A percentile compares a stretch with the other conserved stretches of the same genome.
These are phyloP conservation scores for Morpho deidamia DNA, from an alignment of 2,888 invertebrate species.

Conservation along the genomic window DNA sequence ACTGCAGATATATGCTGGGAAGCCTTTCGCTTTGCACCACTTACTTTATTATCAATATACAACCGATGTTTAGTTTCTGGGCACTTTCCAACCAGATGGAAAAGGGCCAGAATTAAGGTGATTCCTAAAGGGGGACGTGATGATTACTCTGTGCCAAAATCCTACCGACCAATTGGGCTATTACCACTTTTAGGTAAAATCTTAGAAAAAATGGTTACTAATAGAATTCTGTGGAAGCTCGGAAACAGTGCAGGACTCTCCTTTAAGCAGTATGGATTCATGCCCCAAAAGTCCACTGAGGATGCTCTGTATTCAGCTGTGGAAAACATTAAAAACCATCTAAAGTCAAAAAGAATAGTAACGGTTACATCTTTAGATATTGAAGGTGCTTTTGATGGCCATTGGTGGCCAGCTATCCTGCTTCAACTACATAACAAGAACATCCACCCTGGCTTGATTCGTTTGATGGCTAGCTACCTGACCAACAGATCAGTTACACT, in stretches of 20 bases:
- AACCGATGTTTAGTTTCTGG: background rate
- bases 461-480: background rate
- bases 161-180: constrained; percentile 7
- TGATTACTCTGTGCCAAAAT: background rate
- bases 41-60: background rate
- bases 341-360: background rate
- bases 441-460: background rate
- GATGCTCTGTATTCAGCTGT: background rate
- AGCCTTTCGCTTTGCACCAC: background rate
- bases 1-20: background rate
- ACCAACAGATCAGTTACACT: background rate
- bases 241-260: background rate
- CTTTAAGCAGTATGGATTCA: background rate
- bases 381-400: constrained; percentile 1
- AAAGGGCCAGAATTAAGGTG: constrained; percentile 11
- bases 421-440: background rate
- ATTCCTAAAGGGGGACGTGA: constrained; percentile 16
- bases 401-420: background rate
- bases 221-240: background rate
- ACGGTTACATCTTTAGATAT: background rate
- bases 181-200: constrained; percentile 5
- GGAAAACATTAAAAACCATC: background rate
- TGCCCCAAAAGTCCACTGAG: background rate
- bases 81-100: constrained; percentile 23
- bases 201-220: background rate